phyloP scores from a whole-genome alignment of 1,140 invertebrate genomes.

The Plodia interpunctella region DNA sequence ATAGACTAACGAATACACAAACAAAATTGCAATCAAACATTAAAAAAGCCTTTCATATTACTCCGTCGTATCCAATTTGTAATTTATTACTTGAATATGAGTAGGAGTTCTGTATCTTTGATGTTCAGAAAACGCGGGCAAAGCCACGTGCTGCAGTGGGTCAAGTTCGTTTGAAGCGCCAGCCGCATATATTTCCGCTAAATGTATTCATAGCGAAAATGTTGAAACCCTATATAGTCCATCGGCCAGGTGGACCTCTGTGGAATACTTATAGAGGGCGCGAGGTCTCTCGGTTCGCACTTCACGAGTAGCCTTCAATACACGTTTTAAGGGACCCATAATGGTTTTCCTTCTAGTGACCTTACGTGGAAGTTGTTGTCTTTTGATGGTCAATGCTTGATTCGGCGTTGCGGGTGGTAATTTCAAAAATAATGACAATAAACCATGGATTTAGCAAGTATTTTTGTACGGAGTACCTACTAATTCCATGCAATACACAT shows the following conservation, averaged over 20 bases:
- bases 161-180: neutral
- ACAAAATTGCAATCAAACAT: too few species aligned
- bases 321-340: neutral
- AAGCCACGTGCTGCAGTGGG: neutral
- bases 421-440: too few species aligned
- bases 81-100: neutral
- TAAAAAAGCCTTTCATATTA: too few species aligned
- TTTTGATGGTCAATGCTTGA: too few species aligned
- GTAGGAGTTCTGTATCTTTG: neutral
- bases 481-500: too few species aligned
- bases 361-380: too few species aligned
- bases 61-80: too few species aligned
- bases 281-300: neutral
- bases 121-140: neutral
- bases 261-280: neutral
- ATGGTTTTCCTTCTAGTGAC: neutral
- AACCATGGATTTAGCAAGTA: too few species aligned
- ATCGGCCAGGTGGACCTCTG: neutral
- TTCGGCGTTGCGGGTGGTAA: too few species aligned
- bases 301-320: neutral
- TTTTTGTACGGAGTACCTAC: too few species aligned
- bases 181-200: neutral
- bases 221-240: neutral
- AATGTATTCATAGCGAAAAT: constrained; percentile 5
- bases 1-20: too few species aligned